Evolutionary conservation across 2,113 vertebrate genomes (phyloP).

Genomic region (Osmerus mordax): DNA sequence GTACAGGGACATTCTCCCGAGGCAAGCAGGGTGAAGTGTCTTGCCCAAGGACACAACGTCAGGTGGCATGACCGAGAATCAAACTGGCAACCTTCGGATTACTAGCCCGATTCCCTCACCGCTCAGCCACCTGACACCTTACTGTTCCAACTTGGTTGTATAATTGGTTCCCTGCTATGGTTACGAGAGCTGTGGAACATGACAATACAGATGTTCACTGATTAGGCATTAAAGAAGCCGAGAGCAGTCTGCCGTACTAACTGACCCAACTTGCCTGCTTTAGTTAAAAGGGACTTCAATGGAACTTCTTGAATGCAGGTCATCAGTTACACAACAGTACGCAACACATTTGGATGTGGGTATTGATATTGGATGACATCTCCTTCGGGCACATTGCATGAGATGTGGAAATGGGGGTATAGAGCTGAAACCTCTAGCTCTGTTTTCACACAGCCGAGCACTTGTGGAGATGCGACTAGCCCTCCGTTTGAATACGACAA

Average conservation of each 20-base stretch:
- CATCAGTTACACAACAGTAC: slow-evolving; percentile 6
- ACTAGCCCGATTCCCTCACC: too few species aligned
- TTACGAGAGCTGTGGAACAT: slow-evolving; percentile 36
- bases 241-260: slow-evolving; percentile 35
- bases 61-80: too few species aligned
- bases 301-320: slow-evolving; percentile 31
- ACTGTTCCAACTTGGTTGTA: slow-evolving; percentile 18
- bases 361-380: background rate
- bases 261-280: slow-evolving; percentile 30
- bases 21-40: too few species aligned
- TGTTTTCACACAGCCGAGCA: background rate
- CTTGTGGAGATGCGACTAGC: too few species aligned
- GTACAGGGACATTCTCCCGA: too few species aligned
- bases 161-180: background rate
- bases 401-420: slow-evolving; percentile 3
- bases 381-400: too few species aligned
- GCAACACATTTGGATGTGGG: slow-evolving; percentile 29
- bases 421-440: background rate
- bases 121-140: too few species aligned
- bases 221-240: background rate
- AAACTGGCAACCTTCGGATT: too few species aligned
- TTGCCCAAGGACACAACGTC: too few species aligned
- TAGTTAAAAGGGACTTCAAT: slow-evolving; percentile 35
- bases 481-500: too few species aligned
- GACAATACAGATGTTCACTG: slow-evolving; percentile 22